phyloP scores from a whole-genome alignment of 2,113 vertebrate species.

The Turdus rufiventris region DNA sequence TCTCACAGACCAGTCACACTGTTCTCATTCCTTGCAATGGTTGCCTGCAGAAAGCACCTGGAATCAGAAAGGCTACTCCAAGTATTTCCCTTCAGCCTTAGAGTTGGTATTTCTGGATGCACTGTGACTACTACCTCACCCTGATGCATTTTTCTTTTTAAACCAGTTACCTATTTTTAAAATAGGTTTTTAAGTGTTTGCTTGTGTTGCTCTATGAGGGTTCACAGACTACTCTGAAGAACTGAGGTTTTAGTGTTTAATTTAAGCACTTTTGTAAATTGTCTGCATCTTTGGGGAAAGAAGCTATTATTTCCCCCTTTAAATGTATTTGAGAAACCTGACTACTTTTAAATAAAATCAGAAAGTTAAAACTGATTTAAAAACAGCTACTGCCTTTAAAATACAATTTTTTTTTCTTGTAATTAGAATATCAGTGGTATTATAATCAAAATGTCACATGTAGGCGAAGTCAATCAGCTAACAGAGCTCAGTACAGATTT shows the following conservation, averaged over 20 bases:
- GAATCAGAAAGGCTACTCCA: not conserved
- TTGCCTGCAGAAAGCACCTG: not conserved
- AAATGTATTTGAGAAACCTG: not conserved
- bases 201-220: not conserved
- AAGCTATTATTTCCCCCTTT: not conserved
- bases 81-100: not conserved
- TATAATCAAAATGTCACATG: not conserved
- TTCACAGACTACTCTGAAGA: not conserved
- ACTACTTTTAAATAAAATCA: not conserved
- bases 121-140: slow-evolving; percentile 59
- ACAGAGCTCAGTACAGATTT: not conserved
- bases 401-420: not conserved
- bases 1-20: fast-evolving
- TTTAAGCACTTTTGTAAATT: slow-evolving; percentile 18
- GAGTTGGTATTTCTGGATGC: not conserved
- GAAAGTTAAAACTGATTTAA: not conserved
- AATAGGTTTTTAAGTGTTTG: not conserved
- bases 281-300: not conserved
- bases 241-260: not conserved
- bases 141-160: not conserved
- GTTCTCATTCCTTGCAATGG: not conserved
- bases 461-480: not conserved
- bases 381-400: not conserved
- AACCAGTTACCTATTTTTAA: slow-evolving; percentile 32
- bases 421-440: not conserved